Base-by-base conservation (phyloP, 2,797 vertebrate genomes). In the Erpetoichthys calabaricus region DNA sequence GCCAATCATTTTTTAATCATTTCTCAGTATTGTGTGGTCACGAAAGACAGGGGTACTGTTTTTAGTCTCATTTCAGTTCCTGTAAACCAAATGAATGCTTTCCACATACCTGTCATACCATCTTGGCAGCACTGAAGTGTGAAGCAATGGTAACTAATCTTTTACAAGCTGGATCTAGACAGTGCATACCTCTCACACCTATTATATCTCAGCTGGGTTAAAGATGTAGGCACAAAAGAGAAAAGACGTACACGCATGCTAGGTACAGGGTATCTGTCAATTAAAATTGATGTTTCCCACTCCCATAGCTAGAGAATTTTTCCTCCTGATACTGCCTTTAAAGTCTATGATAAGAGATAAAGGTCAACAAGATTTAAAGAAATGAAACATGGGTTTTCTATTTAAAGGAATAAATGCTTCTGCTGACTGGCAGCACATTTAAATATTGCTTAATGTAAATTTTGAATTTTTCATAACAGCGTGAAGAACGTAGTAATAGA, bases 111-210 rank as follows among this genome's bases (percentile, higher is more conserved):
- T 65, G 56, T 25, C 52, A 51, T 44, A 68, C 7, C 69, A 56
- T 64, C 65, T 41, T 62, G 56, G 56, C 60, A 65, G 46, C 45
- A 41, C 56, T 65, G 3, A 42, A 42, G 6, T 56, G 8, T 5
- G 4, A 0, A 58, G 0, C 67, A 65, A 64, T 65, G 67, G 59
- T 51, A 55, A 5, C 55, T 63, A 62, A 60, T 59, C 64, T 70
- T 7, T 68, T 64, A 55, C 56, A 58, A 51, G 61, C 51, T 69
- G 55, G 42, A 61, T 68, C 57, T 60, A 62, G n/a, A 59, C 3
- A 67, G n/a, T 41, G n/a, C 61, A 10, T 44, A 6, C 50, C 58
- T 67, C 58, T 57, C 60, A 60, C 43, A 57, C 5, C 3, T 57
- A 56, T 46, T 65, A 49, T 7, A 43, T 50, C 3, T 51, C 55